phyloP scores from a whole-genome alignment of 2,888 invertebrate species.

The Meganola albula region DNA sequence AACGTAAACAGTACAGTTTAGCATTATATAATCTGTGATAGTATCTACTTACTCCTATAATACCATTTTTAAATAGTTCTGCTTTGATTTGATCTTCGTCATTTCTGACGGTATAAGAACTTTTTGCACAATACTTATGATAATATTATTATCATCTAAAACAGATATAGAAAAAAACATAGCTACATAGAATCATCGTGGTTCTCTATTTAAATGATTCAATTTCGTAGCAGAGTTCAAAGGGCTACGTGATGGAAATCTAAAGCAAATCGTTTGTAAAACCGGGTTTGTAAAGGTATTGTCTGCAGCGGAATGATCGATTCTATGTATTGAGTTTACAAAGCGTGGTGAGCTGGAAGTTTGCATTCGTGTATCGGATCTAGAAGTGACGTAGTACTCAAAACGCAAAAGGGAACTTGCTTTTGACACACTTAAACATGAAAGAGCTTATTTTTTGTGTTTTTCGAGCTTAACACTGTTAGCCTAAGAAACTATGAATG shows the following conservation, averaged over 20 bases:
- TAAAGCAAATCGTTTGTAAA: conserved; percentile 39
- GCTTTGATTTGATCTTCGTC: no score
- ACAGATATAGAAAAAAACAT: conserved; percentile 18
- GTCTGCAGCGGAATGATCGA: conserved; percentile 24
- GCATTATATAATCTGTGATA: no score
- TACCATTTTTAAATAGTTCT: no score
- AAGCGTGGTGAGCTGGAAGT: conserved; percentile 18
- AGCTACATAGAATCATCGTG: conserved; percentile 19
- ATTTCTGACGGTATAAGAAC: no score
- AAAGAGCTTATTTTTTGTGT: no score
- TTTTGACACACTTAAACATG: no score
- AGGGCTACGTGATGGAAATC: conserved; percentile 47
- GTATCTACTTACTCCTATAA: no score
- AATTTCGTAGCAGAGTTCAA: conserved; percentile 44
- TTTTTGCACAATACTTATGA: conserved; percentile 9
- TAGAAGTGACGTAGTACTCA: no score
- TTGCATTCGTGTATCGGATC: conserved; percentile 15
- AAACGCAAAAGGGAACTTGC: no score
- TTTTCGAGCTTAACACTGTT: no score
- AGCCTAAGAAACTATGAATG: no score
- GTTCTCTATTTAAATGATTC: conserved; percentile 45
- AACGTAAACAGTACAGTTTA: no score
- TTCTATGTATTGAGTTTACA: conserved; percentile 21
- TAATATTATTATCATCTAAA: conserved; percentile 14
- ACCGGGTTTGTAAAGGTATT: conserved; percentile 34